A percentile compares a stretch with the other conserved stretches of the same genome.
phyloP scores from a whole-genome alignment of 2,888 invertebrate species.

The Plagodis pulveraria region DNA sequence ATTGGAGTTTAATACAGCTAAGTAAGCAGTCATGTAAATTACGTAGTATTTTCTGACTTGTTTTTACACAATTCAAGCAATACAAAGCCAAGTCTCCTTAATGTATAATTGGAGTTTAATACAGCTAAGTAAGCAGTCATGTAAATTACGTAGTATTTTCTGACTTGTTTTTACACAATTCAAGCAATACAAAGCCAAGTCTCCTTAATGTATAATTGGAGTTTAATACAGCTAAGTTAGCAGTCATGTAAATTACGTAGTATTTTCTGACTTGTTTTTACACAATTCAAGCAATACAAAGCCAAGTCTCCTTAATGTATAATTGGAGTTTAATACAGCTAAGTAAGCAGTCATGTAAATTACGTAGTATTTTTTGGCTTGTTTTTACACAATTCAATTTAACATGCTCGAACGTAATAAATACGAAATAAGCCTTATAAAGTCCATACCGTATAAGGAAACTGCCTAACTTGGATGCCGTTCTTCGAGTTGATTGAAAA shows the following conservation, averaged over 20 bases:
- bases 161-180: background rate
- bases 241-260: conserved; percentile 4
- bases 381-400: conserved; percentile 6
- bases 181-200: too few species aligned
- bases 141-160: conserved; percentile 1
- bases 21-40: conserved; percentile 5
- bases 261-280: conserved; percentile 1
- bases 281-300: too few species aligned
- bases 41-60: background rate
- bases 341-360: conserved; percentile 6
- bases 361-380: background rate
- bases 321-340: conserved; percentile 24
- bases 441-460: conserved; percentile 23
- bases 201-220: conserved; percentile 37
- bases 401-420: conserved; percentile 11
- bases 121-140: conserved; percentile 15
- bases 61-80: too few species aligned
- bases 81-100: conserved; percentile 46
- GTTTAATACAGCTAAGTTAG: conserved; percentile 18
- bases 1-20: conserved; percentile 24
- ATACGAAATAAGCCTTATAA: conserved; percentile 25
- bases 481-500: conserved; percentile 46
- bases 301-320: conserved; percentile 44
- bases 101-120: conserved; percentile 28
- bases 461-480: conserved; percentile 34